These are phyloP conservation scores for Syrphus vitripennis DNA, from an alignment of 2,888 invertebrate species.

Conservation along the genomic window DNA sequence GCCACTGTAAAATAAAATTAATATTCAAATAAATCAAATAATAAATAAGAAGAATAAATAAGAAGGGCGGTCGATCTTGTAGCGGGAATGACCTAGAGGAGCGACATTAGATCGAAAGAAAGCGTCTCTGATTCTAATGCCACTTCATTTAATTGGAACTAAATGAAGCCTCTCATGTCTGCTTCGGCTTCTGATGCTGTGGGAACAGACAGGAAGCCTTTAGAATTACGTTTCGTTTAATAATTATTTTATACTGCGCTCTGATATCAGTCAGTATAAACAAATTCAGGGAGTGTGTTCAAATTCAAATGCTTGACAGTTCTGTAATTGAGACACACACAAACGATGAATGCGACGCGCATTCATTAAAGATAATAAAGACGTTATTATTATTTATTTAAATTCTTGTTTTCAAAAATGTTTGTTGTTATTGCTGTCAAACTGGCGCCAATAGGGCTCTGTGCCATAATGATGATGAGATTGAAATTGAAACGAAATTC, in stretches of 20 bases:
- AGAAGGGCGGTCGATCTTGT: constrained; percentile 1
- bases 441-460: constrained; percentile 17
- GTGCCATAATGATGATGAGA: neutral
- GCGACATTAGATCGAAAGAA: neutral
- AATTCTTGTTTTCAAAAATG: neutral
- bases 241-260: neutral
- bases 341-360: constrained; percentile 21
- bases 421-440: neutral
- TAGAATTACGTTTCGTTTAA: neutral
- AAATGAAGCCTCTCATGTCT: neutral
- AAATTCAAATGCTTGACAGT: constrained; percentile 31
- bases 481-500: neutral
- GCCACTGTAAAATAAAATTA: neutral
- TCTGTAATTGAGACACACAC: constrained; percentile 13
- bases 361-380: constrained; percentile 18
- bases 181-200: neutral
- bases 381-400: constrained; percentile 4
- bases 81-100: neutral
- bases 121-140: neutral
- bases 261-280: neutral
- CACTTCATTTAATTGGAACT: constrained; percentile 15
- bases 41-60: too few relatives aligned
- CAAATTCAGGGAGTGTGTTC: neutral
- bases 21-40: neutral
- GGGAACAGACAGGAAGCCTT: neutral